Evolutionary conservation across 2,113 vertebrate genomes (phyloP).

Genomic region (Electrona antarctica): DNA sequence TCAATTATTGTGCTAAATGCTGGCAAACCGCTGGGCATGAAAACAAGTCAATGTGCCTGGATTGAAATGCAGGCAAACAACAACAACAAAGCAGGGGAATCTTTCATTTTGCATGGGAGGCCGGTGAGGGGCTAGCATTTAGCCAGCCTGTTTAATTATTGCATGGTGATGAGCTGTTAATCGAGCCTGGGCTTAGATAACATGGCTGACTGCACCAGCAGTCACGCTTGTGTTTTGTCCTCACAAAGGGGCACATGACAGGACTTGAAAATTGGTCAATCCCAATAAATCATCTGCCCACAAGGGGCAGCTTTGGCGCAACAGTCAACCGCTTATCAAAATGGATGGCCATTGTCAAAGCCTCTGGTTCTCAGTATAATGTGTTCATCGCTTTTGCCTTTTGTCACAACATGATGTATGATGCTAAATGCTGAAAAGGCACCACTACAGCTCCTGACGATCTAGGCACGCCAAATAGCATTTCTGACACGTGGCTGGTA

Average conservation of each 20-base stretch:
- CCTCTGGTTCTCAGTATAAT: conserved; percentile 60
- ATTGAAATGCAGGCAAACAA: not conserved
- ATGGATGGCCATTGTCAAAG: conserved; percentile 71
- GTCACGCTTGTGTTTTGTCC: conserved; percentile 70
- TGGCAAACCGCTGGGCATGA: conserved; percentile 2
- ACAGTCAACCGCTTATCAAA: conserved; percentile 70
- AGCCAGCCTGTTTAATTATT: conserved; percentile 60
- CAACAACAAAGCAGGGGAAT: conserved; percentile 11
- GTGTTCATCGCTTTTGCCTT: conserved; percentile 63
- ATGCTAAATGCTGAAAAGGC: conserved; percentile 45
- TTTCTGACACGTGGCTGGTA: conserved; percentile 49
- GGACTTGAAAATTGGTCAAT: conserved; percentile 72
- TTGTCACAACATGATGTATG: conserved; percentile 54
- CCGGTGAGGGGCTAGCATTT: conserved; percentile 49
- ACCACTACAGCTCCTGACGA: conserved; percentile 14
- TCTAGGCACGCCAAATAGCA: conserved; percentile 21
- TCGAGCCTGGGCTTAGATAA: conserved; percentile 69
- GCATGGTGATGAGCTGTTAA: conserved; percentile 72
- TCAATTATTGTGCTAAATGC: conserved; percentile 38
- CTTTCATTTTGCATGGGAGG: conserved; percentile 50
- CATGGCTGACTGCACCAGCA: conserved; percentile 68
- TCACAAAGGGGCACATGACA: conserved; percentile 61
- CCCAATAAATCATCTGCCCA: conserved; percentile 67
- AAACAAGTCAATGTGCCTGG: conserved; percentile 26
- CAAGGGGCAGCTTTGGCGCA: conserved; percentile 56